Base-by-base conservation (phyloP, 2,113 vertebrate species). In the Orthonyx spaldingii region DNA sequence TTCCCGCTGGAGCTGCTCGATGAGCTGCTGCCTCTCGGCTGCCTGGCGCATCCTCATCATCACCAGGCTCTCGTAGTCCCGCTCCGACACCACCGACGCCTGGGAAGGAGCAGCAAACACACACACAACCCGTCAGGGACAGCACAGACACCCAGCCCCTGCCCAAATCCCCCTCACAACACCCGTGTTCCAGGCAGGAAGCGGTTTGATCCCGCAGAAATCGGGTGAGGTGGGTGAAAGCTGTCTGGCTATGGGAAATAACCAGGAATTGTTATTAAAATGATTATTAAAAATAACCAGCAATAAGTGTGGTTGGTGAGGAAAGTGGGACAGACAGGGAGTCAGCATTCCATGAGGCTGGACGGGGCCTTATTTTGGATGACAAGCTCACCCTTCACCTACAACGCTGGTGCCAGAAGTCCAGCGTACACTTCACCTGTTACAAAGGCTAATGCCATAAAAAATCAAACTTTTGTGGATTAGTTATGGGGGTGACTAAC, bases 31-130 rank as follows among this genome's bases (percentile, higher is more conserved):
- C 47, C 99, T 98, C 95, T 99, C 99, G 0, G 99, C 99, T 0
- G 99, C 99, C 91, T 99, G 99, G 72, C 99, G 98, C 98, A 99
- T 98, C 94, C 98, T 98, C 99, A 99, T 99, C 98, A 99, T 98
- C 97, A 99, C 99, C 66, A 99, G 96, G 78, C 99, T 99, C 98
- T 99, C 99, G 0, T 98, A 99, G 97, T 99, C 99, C 27, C 99
- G 97, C 64, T 99, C 99, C 0, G 97, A 99, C 49, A 98, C 95
- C 83, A 99, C 96, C 0, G 98, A 97, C 1, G 82, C 97, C 99
- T 99, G 95, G 16, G 17, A 55, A 92, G 17, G 39, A 69, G 93
- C 70, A 49, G 90, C 27, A 68, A 37, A 44, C 49, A 77, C 41
- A 77, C 41, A 74, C 1, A 28, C 28, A 68, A 0, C 44, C 15